Conservation (phyloP, 2,888 invertebrate genomes). For the Agelastica alni region DNA sequence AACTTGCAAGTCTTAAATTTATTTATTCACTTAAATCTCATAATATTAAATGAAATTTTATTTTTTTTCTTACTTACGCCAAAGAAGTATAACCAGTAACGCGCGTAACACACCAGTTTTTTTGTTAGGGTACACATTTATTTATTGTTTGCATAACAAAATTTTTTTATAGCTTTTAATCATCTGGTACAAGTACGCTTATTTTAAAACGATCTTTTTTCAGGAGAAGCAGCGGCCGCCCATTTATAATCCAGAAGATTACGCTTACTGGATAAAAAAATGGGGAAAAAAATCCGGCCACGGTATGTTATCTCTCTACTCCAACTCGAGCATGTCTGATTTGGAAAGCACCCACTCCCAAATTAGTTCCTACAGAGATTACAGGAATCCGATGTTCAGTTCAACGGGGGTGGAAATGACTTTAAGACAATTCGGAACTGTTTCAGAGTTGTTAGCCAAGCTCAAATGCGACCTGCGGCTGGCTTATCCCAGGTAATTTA, state of each 20-base stretch:
- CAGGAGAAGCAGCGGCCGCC: constrained; percentile 86
- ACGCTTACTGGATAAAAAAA: constrained; percentile 77
- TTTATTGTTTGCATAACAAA: no score
- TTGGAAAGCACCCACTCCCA: constrained; percentile 44
- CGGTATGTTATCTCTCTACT: constrained; percentile 48
- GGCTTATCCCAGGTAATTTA: constrained; percentile 88
- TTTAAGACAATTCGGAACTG: constrained; percentile 81
- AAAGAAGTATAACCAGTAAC: no score
- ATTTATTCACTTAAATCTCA: no score
- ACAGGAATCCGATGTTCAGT: constrained; percentile 71
- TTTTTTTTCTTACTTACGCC: no score
- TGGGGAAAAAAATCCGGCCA: constrained; percentile 71
- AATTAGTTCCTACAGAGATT: constrained; percentile 50
- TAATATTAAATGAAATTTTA: no score
- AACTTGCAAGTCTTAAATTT: no score
- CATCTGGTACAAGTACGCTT: no score
- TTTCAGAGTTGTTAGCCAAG: constrained; percentile 85
- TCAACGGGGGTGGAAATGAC: constrained; percentile 81
- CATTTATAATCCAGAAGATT: constrained; percentile 89
- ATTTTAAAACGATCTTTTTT: constrained; percentile 4
- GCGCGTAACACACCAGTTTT: no score
- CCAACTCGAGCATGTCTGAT: constrained; percentile 42
- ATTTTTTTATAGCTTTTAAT: no score
- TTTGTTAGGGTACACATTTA: no score
- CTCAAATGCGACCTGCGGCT: constrained; percentile 82